Base-by-base conservation (phyloP, 2,113 vertebrate genomes). In the Hyla sarda region DNA sequence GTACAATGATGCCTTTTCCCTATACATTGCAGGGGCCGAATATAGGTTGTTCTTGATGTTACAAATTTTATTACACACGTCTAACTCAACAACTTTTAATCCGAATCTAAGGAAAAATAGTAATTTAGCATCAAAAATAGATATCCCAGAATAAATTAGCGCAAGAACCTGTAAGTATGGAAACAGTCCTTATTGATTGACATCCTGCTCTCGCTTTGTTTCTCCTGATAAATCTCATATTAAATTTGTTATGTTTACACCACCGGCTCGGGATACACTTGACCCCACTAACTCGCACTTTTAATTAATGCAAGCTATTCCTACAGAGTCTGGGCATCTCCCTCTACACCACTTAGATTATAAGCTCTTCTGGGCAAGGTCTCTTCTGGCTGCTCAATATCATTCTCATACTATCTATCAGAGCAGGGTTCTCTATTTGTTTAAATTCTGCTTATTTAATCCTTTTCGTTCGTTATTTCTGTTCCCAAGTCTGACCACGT, bases 181-280 rank as follows among this genome's bases (percentile, higher is more conserved):
- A 74, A 58, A 75, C 30, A 60, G 67, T 74, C 73, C 54, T 62
- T 83, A 83, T 77, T 76, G 83, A 85, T 76, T 77, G 83, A 65
- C 73, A 77, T 85, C 52, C 30, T 67, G 58, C 25, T 85, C 37
- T 37, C n/a, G n/a, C 56, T 84, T 19, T 77, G 73, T 62, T 78
- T 85, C 74, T 85, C 34, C 56, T 65, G 73, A 47, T 77, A 67
- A 65, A 65, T 77, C 58, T 52, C 54, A 74, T 85, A 62, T 84
- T 65, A 84, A 74, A 84, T 60, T 60, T 84, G 82, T 84, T 84
- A 83, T 74, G 56, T 84, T 84, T 84, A 74, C 71, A 76, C 52
- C 48, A 58, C 72, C 72, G 16, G 54, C 54, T 62, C 56, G 5
- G 72, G 72, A 84, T 75, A 45, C 82, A 84, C 54, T 84, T 84